These are phyloP conservation scores for Hoplodrina blanda DNA, from an alignment of 2,888 invertebrate genomes.

Conservation along the genomic window DNA sequence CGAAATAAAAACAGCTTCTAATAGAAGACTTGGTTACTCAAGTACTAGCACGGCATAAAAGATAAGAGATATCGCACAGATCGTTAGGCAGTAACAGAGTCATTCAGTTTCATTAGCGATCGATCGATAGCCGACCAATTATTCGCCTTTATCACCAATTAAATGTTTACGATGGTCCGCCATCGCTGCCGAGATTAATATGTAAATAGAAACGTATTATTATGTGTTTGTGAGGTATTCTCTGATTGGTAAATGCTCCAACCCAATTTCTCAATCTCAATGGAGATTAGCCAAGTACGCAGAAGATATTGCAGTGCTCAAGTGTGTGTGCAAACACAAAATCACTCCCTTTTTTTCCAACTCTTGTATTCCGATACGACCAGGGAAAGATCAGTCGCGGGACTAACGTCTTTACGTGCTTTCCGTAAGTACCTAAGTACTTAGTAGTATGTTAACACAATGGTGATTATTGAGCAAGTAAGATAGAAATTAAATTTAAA, in stretches of 20 bases:
- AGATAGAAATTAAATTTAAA: too few relatives aligned
- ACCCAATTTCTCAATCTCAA: neutral
- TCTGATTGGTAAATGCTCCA: constrained; percentile 14
- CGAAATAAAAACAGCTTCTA: neutral
- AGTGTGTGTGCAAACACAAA: too few relatives aligned
- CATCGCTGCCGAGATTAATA: constrained; percentile 70
- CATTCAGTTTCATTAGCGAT: constrained; percentile 83
- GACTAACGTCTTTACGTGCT: too few relatives aligned
- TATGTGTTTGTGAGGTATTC: constrained; percentile 36
- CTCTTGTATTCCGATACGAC: too few relatives aligned
- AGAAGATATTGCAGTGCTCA: neutral
- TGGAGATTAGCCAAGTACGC: neutral
- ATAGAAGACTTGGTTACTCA: constrained; percentile 40
- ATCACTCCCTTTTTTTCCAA: too few relatives aligned
- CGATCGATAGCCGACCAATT: constrained; percentile 85
- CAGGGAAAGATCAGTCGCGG: too few relatives aligned
- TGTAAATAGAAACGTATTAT: constrained; percentile 60
- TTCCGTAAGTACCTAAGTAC: too few relatives aligned
- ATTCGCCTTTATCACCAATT: constrained; percentile 85
- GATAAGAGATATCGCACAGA: constrained; percentile 74
- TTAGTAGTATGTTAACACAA: too few relatives aligned
- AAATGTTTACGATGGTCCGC: constrained; percentile 83
- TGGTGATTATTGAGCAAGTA: too few relatives aligned
- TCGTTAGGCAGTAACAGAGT: constrained; percentile 78
- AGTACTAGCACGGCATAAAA: constrained; percentile 56